These are phyloP conservation scores for Lepidurus arcticus DNA, from an alignment of 1,140 invertebrate genomes.

Conservation along the genomic window DNA sequence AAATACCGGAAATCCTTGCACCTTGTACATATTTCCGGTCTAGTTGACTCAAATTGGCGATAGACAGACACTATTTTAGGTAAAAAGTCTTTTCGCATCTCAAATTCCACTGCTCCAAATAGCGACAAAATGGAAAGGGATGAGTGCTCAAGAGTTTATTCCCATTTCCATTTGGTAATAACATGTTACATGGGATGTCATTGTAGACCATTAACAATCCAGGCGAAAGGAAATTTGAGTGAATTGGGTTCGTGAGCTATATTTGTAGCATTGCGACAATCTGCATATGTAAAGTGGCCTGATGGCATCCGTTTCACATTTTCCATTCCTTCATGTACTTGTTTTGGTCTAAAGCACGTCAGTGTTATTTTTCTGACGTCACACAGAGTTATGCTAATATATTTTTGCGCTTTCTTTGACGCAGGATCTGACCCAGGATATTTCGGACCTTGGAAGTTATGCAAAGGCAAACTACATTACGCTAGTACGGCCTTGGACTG, in stretches of 20 bases:
- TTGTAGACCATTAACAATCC: too few relatives aligned
- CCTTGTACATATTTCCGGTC: constrained; percentile 13
- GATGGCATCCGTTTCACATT: too few relatives aligned
- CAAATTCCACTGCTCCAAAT: too few relatives aligned
- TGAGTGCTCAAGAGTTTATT: not conserved
- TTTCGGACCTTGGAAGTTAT: constrained; percentile 77
- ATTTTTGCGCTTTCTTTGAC: constrained; percentile 12
- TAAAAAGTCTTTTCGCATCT: too few relatives aligned
- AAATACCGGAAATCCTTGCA: constrained; percentile 17
- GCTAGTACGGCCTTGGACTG: too few relatives aligned
- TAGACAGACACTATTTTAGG: not conserved
- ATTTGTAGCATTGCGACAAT: not conserved
- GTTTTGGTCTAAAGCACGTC: not conserved
- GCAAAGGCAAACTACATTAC: constrained; percentile 45
- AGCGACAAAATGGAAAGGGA: too few relatives aligned
- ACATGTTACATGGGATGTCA: not conserved
- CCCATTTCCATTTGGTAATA: not conserved
- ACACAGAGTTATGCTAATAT: not conserved
- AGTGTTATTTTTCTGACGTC: not conserved
- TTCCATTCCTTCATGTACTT: not conserved
- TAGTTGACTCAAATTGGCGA: not conserved
- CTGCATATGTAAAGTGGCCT: too few relatives aligned
- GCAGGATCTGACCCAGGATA: constrained; percentile 64
- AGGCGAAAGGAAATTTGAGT: not conserved
- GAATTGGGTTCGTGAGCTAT: not conserved